A percentile compares a stretch with the other conserved stretches of the same genome.
Evolutionary conservation across 1,140 invertebrate genomes (phyloP).

Genomic region (Zophobas morio): DNA sequence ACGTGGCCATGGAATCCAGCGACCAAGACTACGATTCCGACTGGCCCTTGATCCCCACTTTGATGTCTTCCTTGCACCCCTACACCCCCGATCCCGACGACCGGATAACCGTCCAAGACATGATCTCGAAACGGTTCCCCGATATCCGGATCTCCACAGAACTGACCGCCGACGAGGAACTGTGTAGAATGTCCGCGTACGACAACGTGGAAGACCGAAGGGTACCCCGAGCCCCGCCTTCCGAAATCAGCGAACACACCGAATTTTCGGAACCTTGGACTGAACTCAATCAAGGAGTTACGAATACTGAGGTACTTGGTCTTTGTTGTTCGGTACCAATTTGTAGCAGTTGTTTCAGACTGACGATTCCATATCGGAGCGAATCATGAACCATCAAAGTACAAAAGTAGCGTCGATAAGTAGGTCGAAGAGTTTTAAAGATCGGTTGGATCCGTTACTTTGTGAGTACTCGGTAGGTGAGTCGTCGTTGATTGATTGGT

Average conservation of each 20-base stretch:
- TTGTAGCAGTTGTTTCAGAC: conserved; percentile 51
- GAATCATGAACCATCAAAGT: conserved; percentile 48
- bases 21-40: conserved; percentile 71
- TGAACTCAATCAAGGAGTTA: conserved; percentile 61
- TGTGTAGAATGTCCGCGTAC: conserved; percentile 79
- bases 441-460: conserved; percentile 79
- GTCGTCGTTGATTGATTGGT: no score
- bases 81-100: conserved; percentile 71
- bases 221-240: conserved; percentile 61
- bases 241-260: conserved; percentile 64
- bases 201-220: conserved; percentile 78
- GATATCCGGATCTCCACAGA: conserved; percentile 63
- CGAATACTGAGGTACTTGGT: conserved; percentile 54
- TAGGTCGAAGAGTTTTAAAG: conserved; percentile 81
- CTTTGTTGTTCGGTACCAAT: neutral
- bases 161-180: conserved; percentile 55
- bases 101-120: conserved; percentile 79
- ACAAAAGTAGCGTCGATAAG: conserved; percentile 68
- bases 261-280: conserved; percentile 66
- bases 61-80: conserved; percentile 60
- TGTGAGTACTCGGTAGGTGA: conserved; percentile 70
- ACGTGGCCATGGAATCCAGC: conserved; percentile 66
- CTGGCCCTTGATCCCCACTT: conserved; percentile 61
- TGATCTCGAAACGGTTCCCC: conserved; percentile 79
- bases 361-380: conserved; percentile 63